Evolutionary conservation across 2,113 vertebrate genomes (phyloP), one percentile per base, ranked within the genome.

Genomic region (Upupa epops): DNA sequence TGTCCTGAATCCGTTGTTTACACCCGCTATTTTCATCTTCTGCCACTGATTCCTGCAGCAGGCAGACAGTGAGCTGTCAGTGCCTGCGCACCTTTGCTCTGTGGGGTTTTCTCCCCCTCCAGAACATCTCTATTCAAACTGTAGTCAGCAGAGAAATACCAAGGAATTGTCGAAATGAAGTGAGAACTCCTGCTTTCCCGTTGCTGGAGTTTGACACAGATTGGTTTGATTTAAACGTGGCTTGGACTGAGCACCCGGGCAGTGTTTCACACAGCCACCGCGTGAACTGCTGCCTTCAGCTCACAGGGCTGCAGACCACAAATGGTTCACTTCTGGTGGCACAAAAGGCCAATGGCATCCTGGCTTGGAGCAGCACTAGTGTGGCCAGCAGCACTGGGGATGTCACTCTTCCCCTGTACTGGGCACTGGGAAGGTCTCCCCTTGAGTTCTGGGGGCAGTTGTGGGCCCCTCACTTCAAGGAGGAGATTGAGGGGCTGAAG

Each of bases 1-100:
- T 65, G 5, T 82, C 72, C 71, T 79, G 45, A 52, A n/a, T 48
- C 65, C 69, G 59, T n/a, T 82, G 32, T 81, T 94, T 93, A 45
- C 79, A 61, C 75, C 46, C 55, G 64, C 55, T 90, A 32, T 90
- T 85, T 91, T 95, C 59, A 88, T 79, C 68, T 78, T 20, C 75
- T 83, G 32, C 36, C 40, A 55, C 42, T 13, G 22, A 49, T 69
- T 76, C 63, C 65, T 75, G 24, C 82, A 20, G 72, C 59, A 61
- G 74, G 87, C 24, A 87, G 45, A 89, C 10, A 59, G 17, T 0
- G 3, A 81, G 48, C 48, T 83, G 21, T 70, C 55, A 40, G 29
- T 89, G 70, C 28, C 36, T 72, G 32, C 25, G 20, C 37, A 61
- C 37, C 26, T 88, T 88, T 80, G 8, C 25, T 40, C 15, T 42